phyloP scores from a whole-genome alignment of 2,888 invertebrate species.

The Diploptera punctata region DNA sequence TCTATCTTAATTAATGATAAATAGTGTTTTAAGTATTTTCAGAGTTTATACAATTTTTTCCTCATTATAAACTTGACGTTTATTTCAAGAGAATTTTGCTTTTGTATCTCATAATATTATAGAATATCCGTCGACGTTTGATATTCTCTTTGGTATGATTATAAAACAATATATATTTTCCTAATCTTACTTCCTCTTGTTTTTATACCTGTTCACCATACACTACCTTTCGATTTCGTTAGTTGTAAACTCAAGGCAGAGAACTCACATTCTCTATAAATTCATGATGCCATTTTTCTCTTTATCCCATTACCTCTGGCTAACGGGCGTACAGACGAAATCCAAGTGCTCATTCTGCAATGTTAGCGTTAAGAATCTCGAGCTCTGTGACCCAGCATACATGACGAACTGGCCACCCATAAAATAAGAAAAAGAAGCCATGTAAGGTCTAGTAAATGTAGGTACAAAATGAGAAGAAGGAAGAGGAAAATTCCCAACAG shows the following conservation, averaged over 20 bases:
- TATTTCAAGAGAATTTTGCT: no score
- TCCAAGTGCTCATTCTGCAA: slow-evolving; percentile 35
- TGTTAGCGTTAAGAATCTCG: slow-evolving; percentile 28
- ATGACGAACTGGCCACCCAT: not conserved
- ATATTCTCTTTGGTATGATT: no score
- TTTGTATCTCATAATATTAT: no score
- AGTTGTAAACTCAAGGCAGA: not conserved
- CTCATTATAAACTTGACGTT: no score
- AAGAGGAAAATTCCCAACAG: not conserved
- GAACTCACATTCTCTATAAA: slow-evolving; percentile 36
- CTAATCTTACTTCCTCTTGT: no score
- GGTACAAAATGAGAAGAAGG: not conserved
- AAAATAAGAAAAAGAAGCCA: not conserved
- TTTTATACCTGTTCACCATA: no score
- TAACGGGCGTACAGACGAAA: slow-evolving; percentile 35
- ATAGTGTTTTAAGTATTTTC: no score
- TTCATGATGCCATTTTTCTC: slow-evolving; percentile 39
- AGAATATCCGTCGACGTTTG: no score
- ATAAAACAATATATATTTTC: no score
- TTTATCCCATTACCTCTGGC: slow-evolving; percentile 38
- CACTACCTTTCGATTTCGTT: slow-evolving; percentile 18
- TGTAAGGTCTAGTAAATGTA: not conserved
- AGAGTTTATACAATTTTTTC: no score
- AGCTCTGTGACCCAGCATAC: slow-evolving; percentile 10
- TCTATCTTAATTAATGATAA: no score